Evolutionary conservation across 1,140 invertebrate species (phyloP).

Genomic region (Trachymyrmex septentrionalis): DNA sequence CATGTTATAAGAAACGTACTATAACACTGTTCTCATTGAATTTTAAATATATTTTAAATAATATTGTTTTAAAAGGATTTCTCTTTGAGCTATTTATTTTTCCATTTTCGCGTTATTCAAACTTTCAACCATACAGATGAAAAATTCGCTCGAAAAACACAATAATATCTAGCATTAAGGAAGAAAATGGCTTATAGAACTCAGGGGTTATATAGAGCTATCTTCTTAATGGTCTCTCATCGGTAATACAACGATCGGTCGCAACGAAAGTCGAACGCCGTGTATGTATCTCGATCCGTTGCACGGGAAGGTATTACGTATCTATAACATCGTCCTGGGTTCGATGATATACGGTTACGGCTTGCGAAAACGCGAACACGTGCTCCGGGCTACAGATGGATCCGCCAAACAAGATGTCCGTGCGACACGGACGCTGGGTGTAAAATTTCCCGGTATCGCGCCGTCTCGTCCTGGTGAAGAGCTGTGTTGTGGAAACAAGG

Average conservation of each 20-base stretch:
- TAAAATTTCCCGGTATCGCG: constrained; percentile 56
- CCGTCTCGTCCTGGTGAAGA: constrained; percentile 47
- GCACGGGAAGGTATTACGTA: constrained; percentile 37
- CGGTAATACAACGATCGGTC: constrained; percentile 29
- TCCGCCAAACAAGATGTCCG: constrained; percentile 54
- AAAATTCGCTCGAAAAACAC: not conserved
- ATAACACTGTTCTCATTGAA: not conserved
- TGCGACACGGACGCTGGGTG: constrained; percentile 23
- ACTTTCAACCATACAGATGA: not conserved
- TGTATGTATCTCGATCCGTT: constrained; percentile 47
- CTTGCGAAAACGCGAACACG: constrained; percentile 58
- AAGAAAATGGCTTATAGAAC: not conserved
- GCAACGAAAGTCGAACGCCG: constrained; percentile 19
- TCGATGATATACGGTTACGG: constrained; percentile 48
- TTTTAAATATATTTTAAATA: constrained; percentile 22
- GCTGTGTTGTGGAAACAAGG: constrained; percentile 60
- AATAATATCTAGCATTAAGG: not conserved
- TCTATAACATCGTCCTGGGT: constrained; percentile 41
- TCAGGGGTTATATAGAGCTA: not conserved
- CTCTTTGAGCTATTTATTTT: not conserved
- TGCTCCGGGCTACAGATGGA: constrained; percentile 57
- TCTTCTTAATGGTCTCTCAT: constrained; percentile 4
- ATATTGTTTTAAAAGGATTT: constrained; percentile 4
- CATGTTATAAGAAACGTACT: constrained; percentile 8
- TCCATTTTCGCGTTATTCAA: not conserved